These are phyloP conservation scores for Muscicapa adusta DNA, from an alignment of 2,113 vertebrate species.

Conservation along the genomic window DNA sequence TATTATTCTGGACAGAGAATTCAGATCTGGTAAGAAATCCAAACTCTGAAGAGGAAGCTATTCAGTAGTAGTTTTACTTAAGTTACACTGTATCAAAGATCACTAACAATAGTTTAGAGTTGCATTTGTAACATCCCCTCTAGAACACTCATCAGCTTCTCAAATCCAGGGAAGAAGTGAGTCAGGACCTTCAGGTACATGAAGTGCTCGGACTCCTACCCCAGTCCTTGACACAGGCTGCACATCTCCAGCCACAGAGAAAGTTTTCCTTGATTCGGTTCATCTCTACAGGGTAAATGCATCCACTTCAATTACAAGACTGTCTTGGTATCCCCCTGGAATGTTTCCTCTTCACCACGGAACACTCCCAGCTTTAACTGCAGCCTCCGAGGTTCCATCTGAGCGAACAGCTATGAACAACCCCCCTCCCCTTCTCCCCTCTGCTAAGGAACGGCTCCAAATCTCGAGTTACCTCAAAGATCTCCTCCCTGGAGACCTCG, in stretches of 20 bases:
- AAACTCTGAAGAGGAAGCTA: neutral
- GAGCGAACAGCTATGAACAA: neutral
- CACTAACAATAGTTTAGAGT: neutral
- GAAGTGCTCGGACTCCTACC: neutral
- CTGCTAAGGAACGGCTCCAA: neutral
- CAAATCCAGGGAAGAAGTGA: neutral
- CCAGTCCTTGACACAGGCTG: neutral
- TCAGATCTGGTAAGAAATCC: neutral
- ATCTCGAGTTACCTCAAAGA: constrained; percentile 86
- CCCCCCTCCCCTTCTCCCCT: neutral
- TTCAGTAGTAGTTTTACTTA: neutral
- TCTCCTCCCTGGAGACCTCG: constrained; percentile 96
- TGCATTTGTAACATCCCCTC: neutral
- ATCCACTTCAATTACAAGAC: neutral
- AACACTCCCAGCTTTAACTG: neutral
- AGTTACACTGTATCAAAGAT: neutral
- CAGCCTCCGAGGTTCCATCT: neutral
- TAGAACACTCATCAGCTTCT: neutral
- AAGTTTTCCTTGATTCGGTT: neutral
- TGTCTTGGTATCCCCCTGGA: neutral
- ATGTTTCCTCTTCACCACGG: neutral
- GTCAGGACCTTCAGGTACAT: neutral
- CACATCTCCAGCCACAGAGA: neutral
- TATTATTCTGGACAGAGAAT: neutral
- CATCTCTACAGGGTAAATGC: neutral